Evolutionary conservation across 2,888 invertebrate genomes (phyloP).

Genomic region (Helobdella robusta): DNA sequence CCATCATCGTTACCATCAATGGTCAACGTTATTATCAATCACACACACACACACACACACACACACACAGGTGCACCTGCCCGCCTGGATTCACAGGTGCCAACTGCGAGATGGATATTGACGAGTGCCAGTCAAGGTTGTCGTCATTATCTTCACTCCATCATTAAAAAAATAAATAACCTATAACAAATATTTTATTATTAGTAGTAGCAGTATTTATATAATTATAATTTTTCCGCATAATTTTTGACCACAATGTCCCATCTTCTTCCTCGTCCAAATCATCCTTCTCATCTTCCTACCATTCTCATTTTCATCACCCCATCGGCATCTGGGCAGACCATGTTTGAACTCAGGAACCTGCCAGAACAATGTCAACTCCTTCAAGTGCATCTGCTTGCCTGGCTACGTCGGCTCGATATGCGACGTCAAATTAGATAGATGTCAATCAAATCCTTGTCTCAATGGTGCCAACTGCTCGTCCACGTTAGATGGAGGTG

Average conservation of each 20-base stretch:
- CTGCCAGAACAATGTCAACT: conserved; percentile 37
- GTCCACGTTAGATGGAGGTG: conserved; percentile 7
- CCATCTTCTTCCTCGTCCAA: neutral
- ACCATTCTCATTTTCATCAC: neutral
- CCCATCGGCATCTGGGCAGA: neutral
- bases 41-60: no score
- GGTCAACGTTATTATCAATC: no score
- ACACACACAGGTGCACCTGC: conserved; percentile 12
- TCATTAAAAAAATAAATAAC: neutral
- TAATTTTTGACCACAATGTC: neutral
- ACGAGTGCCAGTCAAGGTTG: conserved; percentile 15
- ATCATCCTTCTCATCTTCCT: neutral
- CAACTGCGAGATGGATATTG: conserved; percentile 9
- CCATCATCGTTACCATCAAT: no score
- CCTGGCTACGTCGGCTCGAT: conserved; percentile 28
- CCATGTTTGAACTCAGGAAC: conserved; percentile 34
- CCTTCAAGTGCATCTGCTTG: conserved; percentile 37
- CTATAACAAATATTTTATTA: neutral
- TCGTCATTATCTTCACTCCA: neutral
- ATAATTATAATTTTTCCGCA: neutral
- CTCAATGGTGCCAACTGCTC: conserved; percentile 9
- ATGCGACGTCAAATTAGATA: conserved; percentile 38
- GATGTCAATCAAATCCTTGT: conserved; percentile 34
- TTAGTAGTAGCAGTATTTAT: neutral
- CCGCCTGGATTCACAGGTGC: conserved; percentile 11